These are phyloP conservation scores for Actenoides lindsayi DNA, from an alignment of 2,113 vertebrate species.

Conservation along the genomic window DNA sequence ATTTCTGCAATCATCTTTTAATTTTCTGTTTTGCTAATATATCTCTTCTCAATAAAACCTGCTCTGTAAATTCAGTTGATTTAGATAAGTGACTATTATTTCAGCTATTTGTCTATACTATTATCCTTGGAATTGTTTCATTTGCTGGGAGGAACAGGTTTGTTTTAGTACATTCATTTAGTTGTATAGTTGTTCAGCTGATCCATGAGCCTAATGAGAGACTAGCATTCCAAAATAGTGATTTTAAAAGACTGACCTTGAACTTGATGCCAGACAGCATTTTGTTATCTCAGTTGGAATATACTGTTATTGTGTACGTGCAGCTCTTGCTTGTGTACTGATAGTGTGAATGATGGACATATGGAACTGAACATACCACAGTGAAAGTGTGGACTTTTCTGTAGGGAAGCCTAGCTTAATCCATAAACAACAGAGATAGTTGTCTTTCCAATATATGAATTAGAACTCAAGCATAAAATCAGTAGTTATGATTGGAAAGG, in stretches of 20 bases:
- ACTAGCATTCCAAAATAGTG: not conserved
- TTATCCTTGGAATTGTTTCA: not conserved
- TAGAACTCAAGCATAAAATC: not conserved
- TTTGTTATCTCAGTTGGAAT: not conserved
- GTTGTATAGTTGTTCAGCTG: not conserved
- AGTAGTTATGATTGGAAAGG: not conserved
- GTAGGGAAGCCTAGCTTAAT: not conserved
- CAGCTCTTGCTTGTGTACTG: not conserved
- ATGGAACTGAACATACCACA: not conserved
- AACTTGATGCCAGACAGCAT: not conserved
- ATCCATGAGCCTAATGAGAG: not conserved
- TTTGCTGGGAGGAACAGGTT: not conserved
- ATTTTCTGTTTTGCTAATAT: not conserved
- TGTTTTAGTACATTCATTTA: not conserved
- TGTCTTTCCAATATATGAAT: not conserved
- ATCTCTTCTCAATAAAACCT: not conserved
- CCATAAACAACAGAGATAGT: not conserved
- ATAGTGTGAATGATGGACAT: not conserved
- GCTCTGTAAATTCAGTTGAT: not conserved
- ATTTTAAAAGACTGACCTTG: not conserved
- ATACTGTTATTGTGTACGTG: not conserved
- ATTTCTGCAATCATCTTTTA: not conserved
- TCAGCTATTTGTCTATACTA: not conserved
- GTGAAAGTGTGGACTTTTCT: not conserved
- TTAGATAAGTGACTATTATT: not conserved